phyloP scores from a whole-genome alignment of 2,797 vertebrate species.

The Thaleichthys pacificus region DNA sequence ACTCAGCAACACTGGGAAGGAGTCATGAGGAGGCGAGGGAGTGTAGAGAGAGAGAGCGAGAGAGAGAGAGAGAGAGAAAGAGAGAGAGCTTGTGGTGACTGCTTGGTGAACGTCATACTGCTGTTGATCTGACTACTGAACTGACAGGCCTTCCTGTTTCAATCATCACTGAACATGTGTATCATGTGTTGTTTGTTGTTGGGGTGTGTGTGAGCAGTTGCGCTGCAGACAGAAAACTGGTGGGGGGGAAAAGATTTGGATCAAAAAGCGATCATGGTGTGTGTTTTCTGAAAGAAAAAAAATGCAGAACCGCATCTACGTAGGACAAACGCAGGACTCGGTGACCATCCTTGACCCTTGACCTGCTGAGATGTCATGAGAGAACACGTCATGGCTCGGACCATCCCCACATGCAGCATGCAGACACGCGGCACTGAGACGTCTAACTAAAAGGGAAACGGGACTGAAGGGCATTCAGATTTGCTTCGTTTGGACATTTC shows the following conservation, averaged over 20 bases:
- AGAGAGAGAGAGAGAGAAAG: too few relatives aligned
- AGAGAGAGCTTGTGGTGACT: too few relatives aligned
- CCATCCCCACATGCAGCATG: slow-evolving; percentile 67
- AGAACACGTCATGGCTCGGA: slow-evolving; percentile 22
- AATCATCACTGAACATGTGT: too few relatives aligned
- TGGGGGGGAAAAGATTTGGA: neutral
- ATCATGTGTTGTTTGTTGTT: neutral
- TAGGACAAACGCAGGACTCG: slow-evolving; percentile 1
- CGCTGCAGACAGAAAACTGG: neutral
- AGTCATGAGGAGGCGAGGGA: slow-evolving; percentile 31
- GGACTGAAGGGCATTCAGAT: too few relatives aligned
- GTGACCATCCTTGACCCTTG: slow-evolving; percentile 40
- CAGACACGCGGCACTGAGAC: slow-evolving; percentile 26
- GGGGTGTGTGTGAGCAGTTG: neutral
- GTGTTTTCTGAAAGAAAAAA: slow-evolving; percentile 13
- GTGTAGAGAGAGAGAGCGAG: too few relatives aligned
- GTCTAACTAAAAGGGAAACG: too few relatives aligned
- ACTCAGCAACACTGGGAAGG: slow-evolving; percentile 39
- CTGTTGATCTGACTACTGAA: too few relatives aligned
- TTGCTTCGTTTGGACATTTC: too few relatives aligned
- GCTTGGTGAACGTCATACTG: too few relatives aligned
- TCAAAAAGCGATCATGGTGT: slow-evolving; percentile 16
- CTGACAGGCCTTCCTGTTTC: too few relatives aligned
- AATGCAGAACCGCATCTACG: neutral
- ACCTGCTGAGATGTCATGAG: slow-evolving; percentile 44